Base-by-base conservation (phyloP, 1,140 invertebrate species). In the Capitella teleta region DNA sequence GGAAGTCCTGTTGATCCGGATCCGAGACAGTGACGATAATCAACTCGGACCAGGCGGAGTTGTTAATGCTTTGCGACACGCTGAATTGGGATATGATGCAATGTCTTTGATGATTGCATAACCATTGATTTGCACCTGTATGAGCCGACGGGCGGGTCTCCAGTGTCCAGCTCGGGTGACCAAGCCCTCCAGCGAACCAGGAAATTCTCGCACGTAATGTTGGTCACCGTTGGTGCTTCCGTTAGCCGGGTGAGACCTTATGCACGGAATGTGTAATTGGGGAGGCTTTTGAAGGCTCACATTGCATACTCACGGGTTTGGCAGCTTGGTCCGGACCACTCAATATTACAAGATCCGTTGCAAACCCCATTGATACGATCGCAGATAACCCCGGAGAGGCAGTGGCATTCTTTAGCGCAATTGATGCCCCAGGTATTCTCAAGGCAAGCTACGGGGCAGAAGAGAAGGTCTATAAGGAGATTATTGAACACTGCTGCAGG, bases 291-390 rank as follows among this genome's bases (percentile, higher is more conserved):
- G 8, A 38, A 25, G 12, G 45, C 23, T 28, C 8, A 45, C 26
- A n/a, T n/a, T n/a, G n/a, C n/a, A n/a, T n/a, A n/a, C 44, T 47
- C 25, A 53, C 51, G 44, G 14, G 24, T 53, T 41, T 53, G 51
- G 37, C 51, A 53, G 6, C 44, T 36, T 19, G 51, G 24, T n/a
- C 64, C 64, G 6, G 58, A 56, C 25, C 59, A 47, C 3, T 59
- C 42, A n/a, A 47, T 28, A 38, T 51, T 14, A 23, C 49, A 51
- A 23, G 2, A 8, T 14, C 30, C 34, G 2, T 23, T 36, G 43
- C 49, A 51, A 12, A 51, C 34, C 3, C 51, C 51, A 19, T 38
- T 49, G 37, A 53, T 38, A 1, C 21, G 30, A 41, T 41, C 26
- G 37, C 51, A 53, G 6, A 18, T 38, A 16, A 26, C 51, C 18